Evolutionary conservation across 2,797 vertebrate species (phyloP), one percentile per base, ranked within the genome.

Genomic region (Allochrocebus solatus): DNA sequence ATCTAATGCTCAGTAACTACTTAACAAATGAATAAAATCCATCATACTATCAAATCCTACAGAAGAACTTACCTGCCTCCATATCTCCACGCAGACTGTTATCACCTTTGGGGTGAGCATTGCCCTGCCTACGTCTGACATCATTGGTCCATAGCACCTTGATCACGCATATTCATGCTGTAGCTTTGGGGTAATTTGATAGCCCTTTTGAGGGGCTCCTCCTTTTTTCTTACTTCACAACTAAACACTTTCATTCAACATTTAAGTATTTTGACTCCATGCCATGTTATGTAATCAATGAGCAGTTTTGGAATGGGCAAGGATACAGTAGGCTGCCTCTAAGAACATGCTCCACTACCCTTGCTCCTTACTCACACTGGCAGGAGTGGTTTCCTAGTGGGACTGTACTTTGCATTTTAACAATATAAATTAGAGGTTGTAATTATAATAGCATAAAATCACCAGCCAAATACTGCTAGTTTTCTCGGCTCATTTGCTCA

Each of bases 401-500:
- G 61, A 55, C 30, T 55, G 19, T 50, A 8, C 79, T 90, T 98
- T 96, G 96, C 91, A 83, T 98, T 97, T 97, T 96, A 98, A 97
- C 96, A 97, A 78, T 97, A 97, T 96, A 90, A 98, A 98, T 97
- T 97, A 98, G 97, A 97, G 91, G 93, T 97, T 98, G 82, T 92
- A 97, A 97, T 98, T 70, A 33, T 10, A 22, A n/a, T 97, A 98
- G 97, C 97, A 97, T 98, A 98, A 98, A 98, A 98, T 98, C 96
- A 97, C 92, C 97, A 98, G 97, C 98, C 98, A 97, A 98, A 98
- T 97, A 98, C 98, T 98, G 97, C 95, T 97, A 96, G 96, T 95
- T 98, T 98, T 95, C 98, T 98, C 48, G 98, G 98, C 95, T 97
- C 93, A 91, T 95, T 98, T 98, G 94, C 98, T 98, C 61, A 80